A percentile compares a stretch with the other conserved stretches of the same genome.
Conservation (phyloP, 2,888 invertebrate species). For the Caenorhabditis angaria region DNA sequence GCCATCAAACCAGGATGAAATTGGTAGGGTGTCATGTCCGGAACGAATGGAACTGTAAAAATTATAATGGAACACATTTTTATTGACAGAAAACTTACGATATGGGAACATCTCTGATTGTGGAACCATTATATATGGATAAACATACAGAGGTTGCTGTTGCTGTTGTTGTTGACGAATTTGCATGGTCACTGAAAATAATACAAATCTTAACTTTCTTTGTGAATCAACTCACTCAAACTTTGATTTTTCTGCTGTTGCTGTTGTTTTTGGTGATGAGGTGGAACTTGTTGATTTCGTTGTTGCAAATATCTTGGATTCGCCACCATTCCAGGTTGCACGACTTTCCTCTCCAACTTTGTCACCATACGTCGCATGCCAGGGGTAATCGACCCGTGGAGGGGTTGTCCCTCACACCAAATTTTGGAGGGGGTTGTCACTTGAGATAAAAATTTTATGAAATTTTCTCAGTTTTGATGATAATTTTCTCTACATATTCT, state of each 20-base stretch:
- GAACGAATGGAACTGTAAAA: neutral
- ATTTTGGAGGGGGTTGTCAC: no score
- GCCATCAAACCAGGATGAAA: neutral
- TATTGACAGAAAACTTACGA: neutral
- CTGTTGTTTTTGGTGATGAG: neutral
- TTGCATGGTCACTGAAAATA: neutral
- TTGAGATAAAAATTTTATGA: no score
- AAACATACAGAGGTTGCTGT: neutral
- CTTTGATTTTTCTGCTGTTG: neutral
- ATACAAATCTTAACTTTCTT: no score
- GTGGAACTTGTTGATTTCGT: neutral
- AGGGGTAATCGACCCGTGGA: no score
- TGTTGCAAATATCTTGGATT: neutral
- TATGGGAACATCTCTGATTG: neutral
- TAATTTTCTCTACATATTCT: no score
- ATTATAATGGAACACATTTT: neutral
- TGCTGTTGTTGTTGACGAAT: neutral
- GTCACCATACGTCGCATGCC: no score
- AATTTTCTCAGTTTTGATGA: no score
- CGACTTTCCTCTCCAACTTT: no score
- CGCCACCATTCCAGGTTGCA: neutral
- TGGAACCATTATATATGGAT: neutral
- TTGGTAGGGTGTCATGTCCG: neutral
- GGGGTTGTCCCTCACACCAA: no score
- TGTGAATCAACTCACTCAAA: constrained; percentile 4